A percentile compares a stretch with the other conserved stretches of the same genome.
Conservation (phyloP, 2,888 invertebrate genomes). For the Embidobia sp. region DNA sequence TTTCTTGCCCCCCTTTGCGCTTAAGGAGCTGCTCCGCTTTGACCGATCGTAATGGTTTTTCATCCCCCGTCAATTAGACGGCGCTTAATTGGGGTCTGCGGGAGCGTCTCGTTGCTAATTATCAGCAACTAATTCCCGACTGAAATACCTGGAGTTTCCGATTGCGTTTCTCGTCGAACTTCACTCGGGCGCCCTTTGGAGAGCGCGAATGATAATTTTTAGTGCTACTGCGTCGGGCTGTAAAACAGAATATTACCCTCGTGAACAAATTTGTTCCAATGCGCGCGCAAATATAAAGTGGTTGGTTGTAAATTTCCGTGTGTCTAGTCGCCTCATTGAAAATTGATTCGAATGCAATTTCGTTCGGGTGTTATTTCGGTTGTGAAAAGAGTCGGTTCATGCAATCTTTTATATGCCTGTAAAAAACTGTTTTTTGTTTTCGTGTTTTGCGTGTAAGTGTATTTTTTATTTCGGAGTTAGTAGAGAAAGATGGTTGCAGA, state of each 20-base stretch:
- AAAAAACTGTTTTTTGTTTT: too few species aligned
- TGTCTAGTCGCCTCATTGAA: too few species aligned
- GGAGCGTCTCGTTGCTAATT: conserved; percentile 20
- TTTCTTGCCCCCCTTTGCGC: neutral
- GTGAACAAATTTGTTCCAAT: conserved; percentile 18
- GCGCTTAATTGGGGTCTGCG: conserved; percentile 22
- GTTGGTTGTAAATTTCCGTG: conserved; percentile 5
- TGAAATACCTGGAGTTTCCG: conserved; percentile 5
- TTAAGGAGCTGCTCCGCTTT: neutral
- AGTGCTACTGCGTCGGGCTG: conserved; percentile 1
- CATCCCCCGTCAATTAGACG: conserved; percentile 16
- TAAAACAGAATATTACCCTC: neutral
- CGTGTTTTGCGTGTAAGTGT: too few species aligned
- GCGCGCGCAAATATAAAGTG: neutral
- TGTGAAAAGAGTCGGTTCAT: too few species aligned
- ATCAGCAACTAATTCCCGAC: conserved; percentile 13
- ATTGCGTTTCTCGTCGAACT: conserved; percentile 5
- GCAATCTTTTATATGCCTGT: too few species aligned
- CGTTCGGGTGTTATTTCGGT: too few species aligned
- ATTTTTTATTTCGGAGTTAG: too few species aligned
- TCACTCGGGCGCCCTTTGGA: neutral
- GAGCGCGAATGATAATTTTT: conserved; percentile 27
- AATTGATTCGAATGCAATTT: too few species aligned
- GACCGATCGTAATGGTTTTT: conserved; percentile 5
- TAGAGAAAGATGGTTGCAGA: too few species aligned